Base-by-base conservation (phyloP, 2,797 vertebrate genomes). In the Sciaenops ocellatus region DNA sequence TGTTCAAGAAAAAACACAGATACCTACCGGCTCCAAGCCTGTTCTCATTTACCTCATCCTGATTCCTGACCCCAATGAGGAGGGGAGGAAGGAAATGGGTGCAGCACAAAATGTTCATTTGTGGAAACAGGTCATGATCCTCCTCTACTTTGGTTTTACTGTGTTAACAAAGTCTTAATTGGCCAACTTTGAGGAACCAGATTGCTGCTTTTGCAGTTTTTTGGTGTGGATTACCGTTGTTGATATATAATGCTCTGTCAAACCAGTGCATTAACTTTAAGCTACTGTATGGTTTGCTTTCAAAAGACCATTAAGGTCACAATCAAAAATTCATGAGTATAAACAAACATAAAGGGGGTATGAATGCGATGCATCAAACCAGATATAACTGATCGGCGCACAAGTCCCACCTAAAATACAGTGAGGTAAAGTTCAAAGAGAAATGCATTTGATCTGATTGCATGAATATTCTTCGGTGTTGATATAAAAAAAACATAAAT, bases 241-340 rank as follows among this genome's bases (percentile, higher is more conserved):
- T 63, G 9, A 59, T 42, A 18, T 44, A 3, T 66, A 44, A 11
- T 8, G 8, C 34, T 38, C 8, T 9, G 8, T 38, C 34, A 38
- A 8, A 38, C 34, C 8, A 38, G 34, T 38, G 34, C 8, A 38
- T 38, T 38, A 57, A 77, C 61, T 67, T 82, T 22, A 20, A 70
- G 46, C 48, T 5, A 30, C 34, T 34, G 26, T 12, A 18, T 1
- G 28, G 38, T 51, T 79, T 18, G 0, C 67, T 82, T 82, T 85
- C 70, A 38, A 76, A 64, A 81, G 8, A 69, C 61, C 70, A 88
- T 86, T 76, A 69, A 54, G 41, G 26, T 38, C 5, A 8, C 22
- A 57, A 85, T 88, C 2, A 87, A 90, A 81, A 63, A 78, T 85
- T 62, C 12, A 87, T 76, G 61, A 78, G 34, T 41, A 42, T 54